Percentiles rank a stretch among this genome's conserved stretches.
phyloP scores from a whole-genome alignment of 1,140 invertebrate genomes.

The Daktulosphaira vitifoliae region DNA sequence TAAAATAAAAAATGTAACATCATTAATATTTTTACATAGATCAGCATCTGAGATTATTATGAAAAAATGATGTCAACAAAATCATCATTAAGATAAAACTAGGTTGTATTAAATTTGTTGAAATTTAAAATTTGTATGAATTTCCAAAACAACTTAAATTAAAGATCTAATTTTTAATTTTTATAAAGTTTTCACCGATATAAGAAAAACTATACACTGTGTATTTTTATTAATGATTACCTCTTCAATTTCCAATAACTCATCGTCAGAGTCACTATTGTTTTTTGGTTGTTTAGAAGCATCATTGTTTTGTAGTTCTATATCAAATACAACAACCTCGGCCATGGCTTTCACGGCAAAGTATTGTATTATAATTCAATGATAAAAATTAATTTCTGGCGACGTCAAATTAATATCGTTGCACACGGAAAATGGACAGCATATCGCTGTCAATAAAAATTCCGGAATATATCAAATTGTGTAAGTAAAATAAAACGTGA shows the following conservation, averaged over 20 bases:
- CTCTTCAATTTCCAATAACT: slow-evolving; percentile 68
- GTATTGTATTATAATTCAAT: not conserved
- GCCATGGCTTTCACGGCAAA: slow-evolving; percentile 17
- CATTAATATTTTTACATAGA: too few relatives aligned
- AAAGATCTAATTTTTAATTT: too few relatives aligned
- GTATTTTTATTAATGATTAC: slow-evolving; percentile 46
- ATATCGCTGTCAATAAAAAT: not conserved
- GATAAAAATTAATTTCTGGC: not conserved
- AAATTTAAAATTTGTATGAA: too few relatives aligned
- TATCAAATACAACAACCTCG: slow-evolving; percentile 61
- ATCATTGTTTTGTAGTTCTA: slow-evolving; percentile 71
- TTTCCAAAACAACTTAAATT: too few relatives aligned
- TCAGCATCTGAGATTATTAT: too few relatives aligned
- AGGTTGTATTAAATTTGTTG: too few relatives aligned
- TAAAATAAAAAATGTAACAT: too few relatives aligned
- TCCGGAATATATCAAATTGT: too few relatives aligned
- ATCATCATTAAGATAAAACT: too few relatives aligned
- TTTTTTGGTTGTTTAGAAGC: slow-evolving; percentile 49
- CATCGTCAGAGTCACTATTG: slow-evolving; percentile 62
- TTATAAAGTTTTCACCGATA: too few relatives aligned
- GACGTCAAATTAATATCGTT: not conserved
- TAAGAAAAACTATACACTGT: too few relatives aligned
- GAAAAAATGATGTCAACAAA: too few relatives aligned
- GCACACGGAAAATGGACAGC: not conserved
- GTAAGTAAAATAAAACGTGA: not conserved